Base-by-base conservation (phyloP, 2,797 vertebrate genomes). In the Crocodylus rhombifer region DNA sequence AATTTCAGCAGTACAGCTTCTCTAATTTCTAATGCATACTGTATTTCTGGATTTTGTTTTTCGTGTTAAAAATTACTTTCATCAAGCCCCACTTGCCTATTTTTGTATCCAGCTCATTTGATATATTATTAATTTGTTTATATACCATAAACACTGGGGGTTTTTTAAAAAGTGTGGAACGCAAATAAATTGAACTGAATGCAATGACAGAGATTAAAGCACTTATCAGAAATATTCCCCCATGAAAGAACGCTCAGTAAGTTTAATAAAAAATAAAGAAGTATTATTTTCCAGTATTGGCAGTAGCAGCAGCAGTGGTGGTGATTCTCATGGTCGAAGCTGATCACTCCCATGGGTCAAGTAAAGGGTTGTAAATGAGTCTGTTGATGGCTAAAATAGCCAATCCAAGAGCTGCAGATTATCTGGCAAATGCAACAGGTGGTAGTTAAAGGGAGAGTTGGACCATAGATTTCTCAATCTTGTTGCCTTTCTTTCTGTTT, bases 31-130 rank as follows among this genome's bases (percentile, higher is more conserved):
- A 84, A 80, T 69, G 95, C 89, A 87, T 51, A 51, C 42, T 51
- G 42, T 94, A 89, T 89, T 94, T 87, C 92, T 91, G 90, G 94
- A 95, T 94, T 86, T 74, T 87, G 87, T 91, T 91, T 96, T 82
- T 86, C 78, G 36, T 85, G 90, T 88, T 91, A 77, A 79, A 82
- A 55, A 80, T 33, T 71, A 90, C 88, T 89, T 90, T 87, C 94
- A 92, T 82, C 92, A 90, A 95, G 83, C 64, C 88, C 89, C 93
- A 91, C 62, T 87, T 92, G 89, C 80, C 88, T 93, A 77, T 93
- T 96, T 93, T 95, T 88, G 94, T 96, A 96, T 94, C 94, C 58
- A 87, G 58, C 79, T 79, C 77, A n/a, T 60, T 90, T 73, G 63
- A 20, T 20, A 60, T 69, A 63, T 62, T 58, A 33, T 87, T 33